Evolutionary conservation across 2,797 vertebrate species (phyloP).

Genomic region (Eurystomus glaucurus): DNA sequence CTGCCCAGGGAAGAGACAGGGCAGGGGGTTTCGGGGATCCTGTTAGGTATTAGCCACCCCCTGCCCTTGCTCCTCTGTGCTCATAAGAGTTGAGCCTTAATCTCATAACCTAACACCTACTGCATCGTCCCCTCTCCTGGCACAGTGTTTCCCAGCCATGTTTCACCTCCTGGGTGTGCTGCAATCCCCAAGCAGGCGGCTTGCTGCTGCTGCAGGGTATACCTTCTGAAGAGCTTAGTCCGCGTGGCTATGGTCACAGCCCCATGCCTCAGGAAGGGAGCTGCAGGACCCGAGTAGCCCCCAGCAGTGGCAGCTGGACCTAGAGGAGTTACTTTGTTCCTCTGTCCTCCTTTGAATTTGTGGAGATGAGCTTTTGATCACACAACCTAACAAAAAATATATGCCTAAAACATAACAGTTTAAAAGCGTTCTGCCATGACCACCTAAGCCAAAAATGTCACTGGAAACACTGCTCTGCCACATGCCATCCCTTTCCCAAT

Average conservation of each 20-base stretch:
- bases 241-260: fast-evolving
- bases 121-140: fast-evolving
- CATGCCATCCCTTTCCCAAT: fast-evolving
- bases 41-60: fast-evolving
- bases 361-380: neutral
- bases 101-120: neutral
- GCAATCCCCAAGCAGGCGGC: fast-evolving
- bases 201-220: fast-evolving
- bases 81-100: neutral
- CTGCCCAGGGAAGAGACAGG: neutral
- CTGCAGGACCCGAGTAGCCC: neutral
- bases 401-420: neutral
- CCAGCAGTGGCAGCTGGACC: neutral
- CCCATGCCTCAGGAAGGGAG: fast-evolving
- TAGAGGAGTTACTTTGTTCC: neutral
- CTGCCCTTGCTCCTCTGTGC: neutral
- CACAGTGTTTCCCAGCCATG: fast-evolving
- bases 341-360: neutral
- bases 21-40: fast-evolving
- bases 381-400: neutral
- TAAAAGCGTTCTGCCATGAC: neutral
- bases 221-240: neutral
- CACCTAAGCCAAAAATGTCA: neutral
- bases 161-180: neutral
- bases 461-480: neutral